These are phyloP conservation scores for Andrena camellia DNA, from an alignment of 2,888 invertebrate genomes.

Conservation along the genomic window DNA sequence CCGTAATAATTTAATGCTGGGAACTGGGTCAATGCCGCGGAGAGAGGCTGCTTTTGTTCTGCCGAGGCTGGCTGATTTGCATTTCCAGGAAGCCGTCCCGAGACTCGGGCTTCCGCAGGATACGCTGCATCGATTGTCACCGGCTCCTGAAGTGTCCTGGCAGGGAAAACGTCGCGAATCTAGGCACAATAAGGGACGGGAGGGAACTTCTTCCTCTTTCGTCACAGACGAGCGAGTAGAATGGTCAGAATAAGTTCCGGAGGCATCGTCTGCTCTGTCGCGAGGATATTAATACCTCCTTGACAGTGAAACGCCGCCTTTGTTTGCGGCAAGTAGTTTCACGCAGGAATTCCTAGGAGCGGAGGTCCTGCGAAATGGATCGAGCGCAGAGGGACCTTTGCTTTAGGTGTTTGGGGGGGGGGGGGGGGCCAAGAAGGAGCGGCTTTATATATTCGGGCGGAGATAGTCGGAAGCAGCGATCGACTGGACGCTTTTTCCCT, in stretches of 20 bases:
- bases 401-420: background rate
- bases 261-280: background rate
- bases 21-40: conserved; percentile 73
- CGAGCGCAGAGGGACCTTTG: background rate
- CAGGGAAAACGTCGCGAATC: background rate
- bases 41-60: conserved; percentile 67
- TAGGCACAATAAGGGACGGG: background rate
- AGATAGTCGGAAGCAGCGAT: conserved; percentile 9
- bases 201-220: background rate
- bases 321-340: background rate
- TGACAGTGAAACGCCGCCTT: background rate
- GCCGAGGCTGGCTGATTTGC: conserved; percentile 58
- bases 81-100: conserved; percentile 54
- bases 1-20: conserved; percentile 72
- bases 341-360: background rate
- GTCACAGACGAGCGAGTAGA: background rate
- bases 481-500: background rate
- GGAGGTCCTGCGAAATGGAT: background rate
- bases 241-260: background rate
- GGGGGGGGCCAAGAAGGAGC: background rate
- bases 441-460: background rate
- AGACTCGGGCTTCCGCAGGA: background rate
- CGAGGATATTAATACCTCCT: background rate
- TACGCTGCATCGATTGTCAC: conserved; percentile 4
- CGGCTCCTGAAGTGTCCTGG: background rate